Evolutionary conservation across 2,113 vertebrate genomes (phyloP).

Genomic region (Ciconia boyciana): DNA sequence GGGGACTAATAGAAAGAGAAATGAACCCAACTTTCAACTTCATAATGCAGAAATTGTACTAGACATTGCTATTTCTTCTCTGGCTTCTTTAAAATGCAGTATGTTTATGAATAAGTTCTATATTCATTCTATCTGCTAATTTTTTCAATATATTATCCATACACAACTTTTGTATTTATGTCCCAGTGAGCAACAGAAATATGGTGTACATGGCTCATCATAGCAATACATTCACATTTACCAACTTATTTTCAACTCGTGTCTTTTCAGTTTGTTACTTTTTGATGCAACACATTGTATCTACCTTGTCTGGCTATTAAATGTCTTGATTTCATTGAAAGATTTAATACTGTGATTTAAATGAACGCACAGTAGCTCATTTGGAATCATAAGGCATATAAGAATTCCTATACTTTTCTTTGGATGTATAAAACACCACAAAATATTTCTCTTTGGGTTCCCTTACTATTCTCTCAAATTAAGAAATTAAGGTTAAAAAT

Average conservation of each 20-base stretch:
- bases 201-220: background rate
- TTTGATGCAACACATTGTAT: background rate
- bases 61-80: background rate
- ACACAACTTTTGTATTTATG: background rate
- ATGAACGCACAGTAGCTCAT: background rate
- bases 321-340: background rate
- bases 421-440: background rate
- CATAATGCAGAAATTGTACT: background rate
- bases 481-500: background rate
- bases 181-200: background rate
- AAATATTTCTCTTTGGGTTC: background rate
- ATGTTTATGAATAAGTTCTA: background rate
- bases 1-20: conserved; percentile 39
- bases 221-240: background rate
- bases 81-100: background rate
- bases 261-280: background rate
- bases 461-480: background rate
- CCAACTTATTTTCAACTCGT: background rate
- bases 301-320: background rate
- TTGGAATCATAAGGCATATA: background rate
- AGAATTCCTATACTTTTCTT: background rate
- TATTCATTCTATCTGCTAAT: background rate
- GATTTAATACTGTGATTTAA: background rate
- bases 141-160: background rate
- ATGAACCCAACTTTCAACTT: background rate